phyloP scores from a whole-genome alignment of 2,113 vertebrate species.

The Bufo gargarizans region DNA sequence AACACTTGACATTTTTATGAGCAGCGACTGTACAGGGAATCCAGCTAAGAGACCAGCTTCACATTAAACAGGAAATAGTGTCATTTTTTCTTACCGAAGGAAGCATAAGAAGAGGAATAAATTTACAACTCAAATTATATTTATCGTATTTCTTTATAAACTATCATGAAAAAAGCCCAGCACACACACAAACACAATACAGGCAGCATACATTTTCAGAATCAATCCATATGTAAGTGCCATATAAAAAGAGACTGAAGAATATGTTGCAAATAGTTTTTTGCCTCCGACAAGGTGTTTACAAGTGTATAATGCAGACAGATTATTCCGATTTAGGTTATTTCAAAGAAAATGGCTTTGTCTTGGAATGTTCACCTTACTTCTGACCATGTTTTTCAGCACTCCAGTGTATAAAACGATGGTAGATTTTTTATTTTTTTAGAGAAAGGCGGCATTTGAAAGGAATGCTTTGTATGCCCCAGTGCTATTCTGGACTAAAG shows the following conservation, averaged over 20 bases:
- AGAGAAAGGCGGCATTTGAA: constrained; percentile 69
- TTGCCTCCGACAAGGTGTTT: constrained; percentile 52
- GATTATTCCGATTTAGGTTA: constrained; percentile 46
- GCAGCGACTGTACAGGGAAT: constrained; percentile 63
- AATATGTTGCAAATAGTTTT: constrained; percentile 36
- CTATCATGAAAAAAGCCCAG: constrained; percentile 24
- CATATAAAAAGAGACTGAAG: constrained; percentile 24
- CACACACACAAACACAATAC: constrained; percentile 43
- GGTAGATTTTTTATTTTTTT: constrained; percentile 71
- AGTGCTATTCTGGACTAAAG: constrained; percentile 63
- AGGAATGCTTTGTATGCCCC: constrained; percentile 71
- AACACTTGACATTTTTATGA: constrained; percentile 67
- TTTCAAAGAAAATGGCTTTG: constrained; percentile 46
- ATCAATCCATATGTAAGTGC: constrained; percentile 16
- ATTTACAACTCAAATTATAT: constrained; percentile 58
- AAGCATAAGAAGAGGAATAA: constrained; percentile 54
- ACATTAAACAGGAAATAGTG: constrained; percentile 62
- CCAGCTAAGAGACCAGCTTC: constrained; percentile 66
- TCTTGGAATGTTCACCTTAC: constrained; percentile 65
- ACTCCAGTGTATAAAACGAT: constrained; percentile 65
- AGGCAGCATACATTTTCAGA: constrained; percentile 34
- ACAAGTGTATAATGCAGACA: constrained; percentile 41
- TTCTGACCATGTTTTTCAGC: constrained; percentile 65
- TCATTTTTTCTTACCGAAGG: constrained; percentile 58
- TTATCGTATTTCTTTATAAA: constrained; percentile 52